A percentile compares a stretch with the other conserved stretches of the same genome.
These are phyloP conservation scores for Lacerta agilis DNA, from an alignment of 2,797 vertebrate species.

Conservation along the genomic window DNA sequence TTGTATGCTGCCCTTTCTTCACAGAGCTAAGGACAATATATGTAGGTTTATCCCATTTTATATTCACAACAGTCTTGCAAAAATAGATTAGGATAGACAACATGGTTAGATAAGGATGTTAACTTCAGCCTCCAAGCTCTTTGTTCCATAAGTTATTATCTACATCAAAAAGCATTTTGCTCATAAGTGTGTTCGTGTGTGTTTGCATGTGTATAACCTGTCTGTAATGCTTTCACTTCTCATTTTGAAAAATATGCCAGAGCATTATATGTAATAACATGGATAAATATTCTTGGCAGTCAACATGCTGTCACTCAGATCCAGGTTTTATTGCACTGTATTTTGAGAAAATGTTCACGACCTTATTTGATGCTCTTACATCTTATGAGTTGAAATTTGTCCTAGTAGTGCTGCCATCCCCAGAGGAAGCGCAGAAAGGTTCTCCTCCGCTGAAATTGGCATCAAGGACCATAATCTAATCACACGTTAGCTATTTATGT, in stretches of 20 bases:
- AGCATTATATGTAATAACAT: background rate
- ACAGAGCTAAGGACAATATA: no score
- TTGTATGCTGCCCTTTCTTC: background rate
- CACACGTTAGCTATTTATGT: background rate
- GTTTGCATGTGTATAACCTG: background rate
- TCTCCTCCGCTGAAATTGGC: background rate
- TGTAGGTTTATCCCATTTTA: no score
- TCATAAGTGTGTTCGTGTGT: background rate
- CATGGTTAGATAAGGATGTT: background rate
- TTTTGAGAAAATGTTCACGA: slow-evolving; percentile 44
- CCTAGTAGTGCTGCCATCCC: background rate
- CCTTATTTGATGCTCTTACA: slow-evolving; percentile 50
- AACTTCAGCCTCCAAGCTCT: background rate
- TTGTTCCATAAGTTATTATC: background rate
- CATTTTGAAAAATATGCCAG: slow-evolving; percentile 14
- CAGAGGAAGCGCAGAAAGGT: background rate
- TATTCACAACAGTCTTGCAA: no score
- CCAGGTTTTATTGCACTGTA: slow-evolving; percentile 54
- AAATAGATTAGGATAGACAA: background rate
- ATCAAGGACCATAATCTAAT: slow-evolving; percentile 26
- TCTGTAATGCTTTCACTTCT: slow-evolving; percentile 30
- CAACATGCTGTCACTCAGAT: slow-evolving; percentile 58
- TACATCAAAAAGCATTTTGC: background rate
- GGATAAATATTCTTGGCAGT: slow-evolving; percentile 48
- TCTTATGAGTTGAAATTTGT: slow-evolving; percentile 38